Conservation (phyloP, 2,113 vertebrate species). For the Odocoileus hemionus region DNA sequence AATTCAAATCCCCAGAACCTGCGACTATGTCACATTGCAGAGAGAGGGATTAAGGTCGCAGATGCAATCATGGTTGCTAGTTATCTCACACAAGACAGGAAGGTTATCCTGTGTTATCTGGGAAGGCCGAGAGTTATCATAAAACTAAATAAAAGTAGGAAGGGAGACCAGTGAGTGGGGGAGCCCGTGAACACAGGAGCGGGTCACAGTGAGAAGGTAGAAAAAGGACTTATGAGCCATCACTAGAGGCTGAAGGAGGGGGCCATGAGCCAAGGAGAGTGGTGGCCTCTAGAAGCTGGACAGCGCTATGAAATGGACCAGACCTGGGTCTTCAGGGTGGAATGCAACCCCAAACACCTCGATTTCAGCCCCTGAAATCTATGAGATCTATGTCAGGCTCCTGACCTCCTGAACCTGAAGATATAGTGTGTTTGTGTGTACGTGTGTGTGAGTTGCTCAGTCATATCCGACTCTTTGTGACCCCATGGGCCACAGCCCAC, state of each 20-base stretch:
- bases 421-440: not conserved
- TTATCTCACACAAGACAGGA: not conserved
- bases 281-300: not conserved
- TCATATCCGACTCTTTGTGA: not conserved
- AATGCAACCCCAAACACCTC: too few relatives aligned
- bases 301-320: not conserved
- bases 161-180: fast-evolving
- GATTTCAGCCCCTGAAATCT: not conserved
- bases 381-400: not conserved
- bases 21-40: not conserved
- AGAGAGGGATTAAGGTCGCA: not conserved
- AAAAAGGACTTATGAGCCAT: not conserved
- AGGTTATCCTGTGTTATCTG: not conserved
- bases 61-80: not conserved
- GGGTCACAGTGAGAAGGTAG: not conserved
- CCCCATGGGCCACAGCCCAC: fast-evolving
- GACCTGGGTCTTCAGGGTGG: not conserved
- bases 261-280: not conserved
- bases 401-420: not conserved
- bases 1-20: not conserved
- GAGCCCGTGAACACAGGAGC: fast-evolving
- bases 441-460: not conserved
- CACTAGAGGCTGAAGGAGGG: not conserved
- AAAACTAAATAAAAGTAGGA: not conserved
- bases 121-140: not conserved